Evolutionary conservation across 2,113 vertebrate genomes (phyloP), one percentile per base, ranked within the genome.

Genomic region (Eretmochelys imbricata): DNA sequence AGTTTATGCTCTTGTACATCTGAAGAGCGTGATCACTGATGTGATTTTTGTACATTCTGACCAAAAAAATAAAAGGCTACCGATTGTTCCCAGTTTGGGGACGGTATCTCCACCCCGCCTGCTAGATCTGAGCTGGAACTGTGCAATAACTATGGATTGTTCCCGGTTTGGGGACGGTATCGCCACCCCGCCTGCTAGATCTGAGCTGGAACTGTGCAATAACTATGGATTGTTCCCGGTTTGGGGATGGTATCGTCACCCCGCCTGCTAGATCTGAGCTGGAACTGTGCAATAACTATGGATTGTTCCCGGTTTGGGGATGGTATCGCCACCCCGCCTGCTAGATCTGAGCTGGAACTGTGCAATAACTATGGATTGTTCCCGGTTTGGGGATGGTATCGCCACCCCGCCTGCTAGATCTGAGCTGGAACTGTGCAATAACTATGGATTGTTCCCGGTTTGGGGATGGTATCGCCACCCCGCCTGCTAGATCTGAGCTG

Each of bases 331-430:
- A 93, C 0, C 8, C 79, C 87, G 89, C 59, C 76, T 86, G 53
- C 2, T 3, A 54, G 50, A 78, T 42, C 75, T 75, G 46, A 78
- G 55, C 24, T 1, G 0, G 75, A 82, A 54, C 87, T 0, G 2
- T 2, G 5, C 54, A 62, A 87, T 4, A 89, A 46, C n/a, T n/a
- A n/a, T n/a, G n/a, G 48, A 78, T 46, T 10, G 42, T 46, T 78
- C 75, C 42, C 24, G 90, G 49, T 94, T n/a, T 8, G 6, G 94
- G 35, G 88, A 65, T 27, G 11, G 54, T 83, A 69, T 50, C 87
- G 54, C 35, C 90, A 93, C 0, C 8, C 79, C 87, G 89, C 59
- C 76, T 86, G 53, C 2, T 3, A 54, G 50, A 78, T 42, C 75
- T 75, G 46, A 78, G 55, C 24, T 1, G 0, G 75, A 82, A 42